Conservation (phyloP, 2,797 vertebrate species). For the Tangara arthus region DNA sequence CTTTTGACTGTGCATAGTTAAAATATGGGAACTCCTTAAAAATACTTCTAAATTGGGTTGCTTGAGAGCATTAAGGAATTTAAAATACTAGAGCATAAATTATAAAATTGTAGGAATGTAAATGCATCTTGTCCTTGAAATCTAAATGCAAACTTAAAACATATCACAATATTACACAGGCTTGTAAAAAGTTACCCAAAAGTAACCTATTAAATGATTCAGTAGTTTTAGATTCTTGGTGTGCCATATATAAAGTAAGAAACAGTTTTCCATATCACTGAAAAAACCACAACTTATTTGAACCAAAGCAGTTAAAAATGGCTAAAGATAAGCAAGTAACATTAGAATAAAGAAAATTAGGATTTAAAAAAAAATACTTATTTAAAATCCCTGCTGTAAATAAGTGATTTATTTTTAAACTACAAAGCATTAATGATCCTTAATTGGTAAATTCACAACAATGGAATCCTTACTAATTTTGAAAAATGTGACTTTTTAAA, state of each 20-base stretch:
- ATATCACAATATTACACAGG: neutral
- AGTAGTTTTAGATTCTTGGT: neutral
- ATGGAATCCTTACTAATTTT: neutral
- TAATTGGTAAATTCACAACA: neutral
- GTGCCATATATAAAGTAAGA: neutral
- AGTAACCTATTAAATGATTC: neutral
- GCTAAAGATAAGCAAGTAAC: no score
- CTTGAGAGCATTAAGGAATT: constrained; percentile 77
- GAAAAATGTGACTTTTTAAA: neutral
- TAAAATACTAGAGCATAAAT: constrained; percentile 30
- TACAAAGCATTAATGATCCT: neutral
- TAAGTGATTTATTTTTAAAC: neutral
- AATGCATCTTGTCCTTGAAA: neutral
- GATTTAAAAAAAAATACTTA: neutral
- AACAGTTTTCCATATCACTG: neutral
- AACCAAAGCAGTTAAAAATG: neutral
- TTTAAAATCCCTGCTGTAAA: neutral
- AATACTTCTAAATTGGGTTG: constrained; percentile 88
- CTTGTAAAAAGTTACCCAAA: neutral
- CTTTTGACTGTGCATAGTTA: constrained; percentile 96
- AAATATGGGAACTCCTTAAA: constrained; percentile 97
- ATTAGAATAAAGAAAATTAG: no score
- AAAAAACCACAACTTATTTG: neutral
- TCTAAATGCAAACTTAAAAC: neutral
- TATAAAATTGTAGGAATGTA: neutral